Conservation (phyloP, 2,113 vertebrate species). For the Otis tarda region DNA sequence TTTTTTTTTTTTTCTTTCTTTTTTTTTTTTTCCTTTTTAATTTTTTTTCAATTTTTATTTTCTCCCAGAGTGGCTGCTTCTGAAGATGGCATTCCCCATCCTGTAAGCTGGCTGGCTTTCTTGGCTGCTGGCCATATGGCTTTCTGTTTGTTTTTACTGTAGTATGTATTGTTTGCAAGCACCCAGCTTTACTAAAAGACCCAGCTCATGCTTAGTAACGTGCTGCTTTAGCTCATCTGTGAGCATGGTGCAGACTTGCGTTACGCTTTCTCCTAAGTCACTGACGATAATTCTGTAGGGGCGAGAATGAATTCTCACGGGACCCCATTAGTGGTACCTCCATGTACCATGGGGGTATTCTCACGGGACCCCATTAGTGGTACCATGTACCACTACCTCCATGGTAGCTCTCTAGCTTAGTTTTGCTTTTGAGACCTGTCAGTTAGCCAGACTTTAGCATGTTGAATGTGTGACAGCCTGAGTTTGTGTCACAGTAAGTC, state of each 20-base stretch:
- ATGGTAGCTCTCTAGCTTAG: neutral
- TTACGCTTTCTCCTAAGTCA: neutral
- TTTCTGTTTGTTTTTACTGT: neutral
- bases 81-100: neutral
- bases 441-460: neutral
- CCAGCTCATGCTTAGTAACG: neutral
- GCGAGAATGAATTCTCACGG: neutral
- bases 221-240: neutral
- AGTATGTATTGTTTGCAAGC: neutral
- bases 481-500: constrained; percentile 4
- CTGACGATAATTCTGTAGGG: neutral
- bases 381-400: too few relatives aligned
- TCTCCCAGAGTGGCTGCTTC: neutral
- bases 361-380: constrained; percentile 5
- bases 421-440: constrained; percentile 37
- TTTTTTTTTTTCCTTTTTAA: neutral
- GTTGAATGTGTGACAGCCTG: neutral
- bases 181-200: neutral
- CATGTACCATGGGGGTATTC: neutral
- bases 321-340: constrained; percentile 5
- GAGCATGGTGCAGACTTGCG: neutral
- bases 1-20: too few relatives aligned
- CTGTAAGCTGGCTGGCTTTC: neutral
- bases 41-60: too few relatives aligned
- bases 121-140: neutral